Conservation (phyloP, 2,797 vertebrate species). For the Gadopsis bispinosus region DNA sequence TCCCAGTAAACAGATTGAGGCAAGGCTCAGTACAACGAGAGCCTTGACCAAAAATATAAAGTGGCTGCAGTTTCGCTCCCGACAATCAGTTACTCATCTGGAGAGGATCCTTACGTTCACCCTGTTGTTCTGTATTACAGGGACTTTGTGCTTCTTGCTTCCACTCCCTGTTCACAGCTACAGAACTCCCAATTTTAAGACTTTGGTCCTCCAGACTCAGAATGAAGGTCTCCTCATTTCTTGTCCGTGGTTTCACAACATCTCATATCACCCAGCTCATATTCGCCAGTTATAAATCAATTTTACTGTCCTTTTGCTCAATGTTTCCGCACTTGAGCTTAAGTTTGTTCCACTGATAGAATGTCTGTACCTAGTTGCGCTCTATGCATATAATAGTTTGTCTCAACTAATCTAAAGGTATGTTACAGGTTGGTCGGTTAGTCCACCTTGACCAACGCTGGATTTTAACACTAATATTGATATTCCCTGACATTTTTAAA, state of each 20-base stretch:
- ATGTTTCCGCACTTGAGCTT: no score
- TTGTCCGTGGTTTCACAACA: constrained; percentile 34
- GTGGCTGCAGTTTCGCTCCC: not conserved
- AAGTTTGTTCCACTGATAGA: not conserved
- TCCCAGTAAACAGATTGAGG: not conserved
- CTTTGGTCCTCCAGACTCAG: constrained; percentile 32
- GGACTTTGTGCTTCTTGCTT: not conserved
- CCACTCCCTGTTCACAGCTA: not conserved
- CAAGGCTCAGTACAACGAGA: not conserved
- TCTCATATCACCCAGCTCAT: constrained; percentile 49
- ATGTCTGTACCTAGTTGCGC: not conserved
- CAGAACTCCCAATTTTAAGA: not conserved
- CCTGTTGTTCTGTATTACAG: not conserved
- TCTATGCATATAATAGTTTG: not conserved
- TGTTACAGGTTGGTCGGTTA: not conserved
- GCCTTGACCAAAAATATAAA: not conserved
- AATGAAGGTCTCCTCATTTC: constrained; percentile 2
- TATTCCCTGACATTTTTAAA: no score
- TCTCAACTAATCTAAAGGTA: not conserved
- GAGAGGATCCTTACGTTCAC: not conserved
- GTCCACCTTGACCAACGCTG: not conserved
- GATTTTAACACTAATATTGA: not conserved
- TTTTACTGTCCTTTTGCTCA: no score
- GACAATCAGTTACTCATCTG: not conserved
- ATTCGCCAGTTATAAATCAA: no score